phyloP scores from a whole-genome alignment of 2,797 vertebrate species.

The Catostomus latipinnis region DNA sequence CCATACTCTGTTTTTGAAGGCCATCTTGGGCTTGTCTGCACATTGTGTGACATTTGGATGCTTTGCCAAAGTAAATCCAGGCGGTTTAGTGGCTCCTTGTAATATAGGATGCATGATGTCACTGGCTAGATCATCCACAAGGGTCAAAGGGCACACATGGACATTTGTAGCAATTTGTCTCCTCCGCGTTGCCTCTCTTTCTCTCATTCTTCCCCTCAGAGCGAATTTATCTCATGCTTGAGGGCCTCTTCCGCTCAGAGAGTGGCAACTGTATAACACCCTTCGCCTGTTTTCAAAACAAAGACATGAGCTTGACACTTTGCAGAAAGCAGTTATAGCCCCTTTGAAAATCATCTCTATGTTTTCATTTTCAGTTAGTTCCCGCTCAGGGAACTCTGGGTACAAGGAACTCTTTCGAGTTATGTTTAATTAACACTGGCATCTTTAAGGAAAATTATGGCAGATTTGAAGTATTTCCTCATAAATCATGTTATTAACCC shows the following conservation, averaged over 20 bases:
- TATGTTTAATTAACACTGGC: slow-evolving; percentile 51
- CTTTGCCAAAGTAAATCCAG: slow-evolving; percentile 41
- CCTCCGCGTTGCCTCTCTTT: slow-evolving; percentile 2
- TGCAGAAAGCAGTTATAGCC: slow-evolving; percentile 3
- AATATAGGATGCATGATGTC: slow-evolving; percentile 48
- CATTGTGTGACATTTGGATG: slow-evolving; percentile 29
- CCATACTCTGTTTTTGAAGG: background rate
- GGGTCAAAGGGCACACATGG: slow-evolving; percentile 56
- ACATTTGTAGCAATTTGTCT: slow-evolving; percentile 58
- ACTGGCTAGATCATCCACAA: slow-evolving; percentile 35
- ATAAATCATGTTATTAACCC: slow-evolving; percentile 45
- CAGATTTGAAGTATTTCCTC: slow-evolving; percentile 43
- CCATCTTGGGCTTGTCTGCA: slow-evolving; percentile 18
- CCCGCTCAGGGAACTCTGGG: background rate
- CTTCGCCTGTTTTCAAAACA: slow-evolving; percentile 55
- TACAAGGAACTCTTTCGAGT: slow-evolving; percentile 28
- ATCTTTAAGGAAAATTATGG: slow-evolving; percentile 45
- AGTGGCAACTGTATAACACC: slow-evolving; percentile 27
- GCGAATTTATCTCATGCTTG: background rate
- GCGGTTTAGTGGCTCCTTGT: slow-evolving; percentile 37
- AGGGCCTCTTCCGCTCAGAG: slow-evolving; percentile 35
- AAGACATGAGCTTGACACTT: slow-evolving; percentile 26
- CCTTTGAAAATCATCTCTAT: slow-evolving; percentile 41
- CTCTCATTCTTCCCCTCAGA: background rate
- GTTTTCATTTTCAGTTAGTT: slow-evolving; percentile 22